phyloP scores from a whole-genome alignment of 2,113 vertebrate genomes.

The Sitta europaea region DNA sequence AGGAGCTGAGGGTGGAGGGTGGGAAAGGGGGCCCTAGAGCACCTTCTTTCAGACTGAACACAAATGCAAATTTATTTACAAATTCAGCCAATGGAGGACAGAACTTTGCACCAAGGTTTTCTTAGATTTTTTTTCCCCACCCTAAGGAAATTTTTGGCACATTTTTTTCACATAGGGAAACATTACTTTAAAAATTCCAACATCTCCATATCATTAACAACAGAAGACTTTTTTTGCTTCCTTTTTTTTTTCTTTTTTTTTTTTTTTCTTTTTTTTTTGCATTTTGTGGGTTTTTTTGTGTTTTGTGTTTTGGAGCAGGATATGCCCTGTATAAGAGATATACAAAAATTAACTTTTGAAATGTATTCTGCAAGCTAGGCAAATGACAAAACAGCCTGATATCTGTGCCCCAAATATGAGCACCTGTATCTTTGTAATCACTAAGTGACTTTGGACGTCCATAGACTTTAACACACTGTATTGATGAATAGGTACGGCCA shows the following conservation, averaged over 20 bases:
- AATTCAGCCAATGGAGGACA: background rate
- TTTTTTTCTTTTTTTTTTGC: background rate
- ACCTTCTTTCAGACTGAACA: slow-evolving; percentile 15
- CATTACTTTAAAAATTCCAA: background rate
- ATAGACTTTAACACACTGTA: background rate
- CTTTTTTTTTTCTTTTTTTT: too few species aligned
- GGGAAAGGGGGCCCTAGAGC: slow-evolving; percentile 9
- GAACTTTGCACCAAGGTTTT: background rate
- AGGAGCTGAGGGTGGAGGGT: background rate
- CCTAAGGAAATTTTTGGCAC: background rate
- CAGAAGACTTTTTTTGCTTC: fast-evolving
- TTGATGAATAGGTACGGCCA: background rate
- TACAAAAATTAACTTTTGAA: background rate
- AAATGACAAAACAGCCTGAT: background rate
- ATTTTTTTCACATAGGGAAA: background rate
- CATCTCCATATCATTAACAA: background rate
- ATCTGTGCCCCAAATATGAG: background rate
- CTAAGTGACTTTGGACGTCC: background rate
- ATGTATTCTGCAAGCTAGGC: background rate
- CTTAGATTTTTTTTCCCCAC: background rate
- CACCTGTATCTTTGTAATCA: background rate
- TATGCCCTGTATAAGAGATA: background rate
- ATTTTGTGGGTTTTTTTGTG: too few species aligned
- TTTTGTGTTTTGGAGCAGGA: fast-evolving
- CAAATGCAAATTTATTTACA: background rate